Conservation (phyloP, 2,888 invertebrate species). For the Dioctria rufipes region DNA sequence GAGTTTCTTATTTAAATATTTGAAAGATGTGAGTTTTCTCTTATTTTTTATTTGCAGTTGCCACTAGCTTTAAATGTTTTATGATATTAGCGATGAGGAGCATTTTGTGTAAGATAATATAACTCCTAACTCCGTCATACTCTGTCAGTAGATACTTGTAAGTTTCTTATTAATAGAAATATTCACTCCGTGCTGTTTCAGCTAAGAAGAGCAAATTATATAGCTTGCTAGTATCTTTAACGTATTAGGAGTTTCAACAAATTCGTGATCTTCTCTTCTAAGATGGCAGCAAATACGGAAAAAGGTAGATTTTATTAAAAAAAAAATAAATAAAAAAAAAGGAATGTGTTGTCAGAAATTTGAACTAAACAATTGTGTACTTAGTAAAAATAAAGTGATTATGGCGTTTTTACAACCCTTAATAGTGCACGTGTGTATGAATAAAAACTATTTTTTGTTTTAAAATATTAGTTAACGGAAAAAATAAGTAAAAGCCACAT, state of each 20-base stretch:
- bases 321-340: no score
- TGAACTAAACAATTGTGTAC: not conserved
- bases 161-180: not conserved
- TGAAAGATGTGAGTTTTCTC: constrained; percentile 2
- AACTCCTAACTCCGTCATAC: not conserved
- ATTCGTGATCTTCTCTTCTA: not conserved
- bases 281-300: not conserved
- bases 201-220: no score
- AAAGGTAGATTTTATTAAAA: not conserved
- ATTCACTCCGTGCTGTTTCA: not conserved
- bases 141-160: not conserved
- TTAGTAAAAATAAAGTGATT: not conserved
- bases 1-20: constrained; percentile 4
- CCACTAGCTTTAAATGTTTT: constrained; percentile 10
- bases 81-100: constrained; percentile 9
- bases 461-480: no score
- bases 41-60: constrained; percentile 25
- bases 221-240: no score
- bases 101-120: not conserved
- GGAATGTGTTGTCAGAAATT: not conserved
- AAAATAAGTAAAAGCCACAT: no score
- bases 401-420: no score
- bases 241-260: not conserved
- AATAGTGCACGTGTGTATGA: no score
- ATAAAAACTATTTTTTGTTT: no score